A percentile compares a stretch with the other conserved stretches of the same genome.
Evolutionary conservation across 2,113 vertebrate genomes (phyloP).

Genomic region (Hystrix cristata): DNA sequence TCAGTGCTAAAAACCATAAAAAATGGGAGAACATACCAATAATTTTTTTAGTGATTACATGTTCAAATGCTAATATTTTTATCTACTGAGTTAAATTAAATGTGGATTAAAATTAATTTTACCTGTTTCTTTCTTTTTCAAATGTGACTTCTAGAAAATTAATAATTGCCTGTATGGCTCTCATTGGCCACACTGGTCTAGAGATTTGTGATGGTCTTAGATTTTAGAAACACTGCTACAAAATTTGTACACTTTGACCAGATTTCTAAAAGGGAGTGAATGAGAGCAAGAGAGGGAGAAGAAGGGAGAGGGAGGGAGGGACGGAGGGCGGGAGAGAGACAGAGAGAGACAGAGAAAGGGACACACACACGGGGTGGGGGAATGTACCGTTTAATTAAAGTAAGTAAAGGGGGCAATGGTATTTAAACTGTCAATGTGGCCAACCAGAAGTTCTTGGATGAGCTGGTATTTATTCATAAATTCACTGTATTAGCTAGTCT

Average conservation of each 20-base stretch:
- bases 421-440: background rate
- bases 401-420: background rate
- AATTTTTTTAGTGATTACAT: background rate
- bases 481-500: background rate
- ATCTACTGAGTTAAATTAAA: background rate
- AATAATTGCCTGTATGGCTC: background rate
- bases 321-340: background rate
- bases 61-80: background rate
- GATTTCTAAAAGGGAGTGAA: background rate
- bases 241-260: background rate
- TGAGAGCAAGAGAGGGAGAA: background rate
- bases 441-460: background rate
- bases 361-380: background rate
- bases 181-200: background rate
- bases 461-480: background rate
- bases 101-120: slow-evolving; percentile 9
- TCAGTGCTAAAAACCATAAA: background rate
- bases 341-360: background rate
- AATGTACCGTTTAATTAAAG: background rate
- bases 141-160: slow-evolving; percentile 9
- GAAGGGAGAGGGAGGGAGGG: background rate
- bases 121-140: slow-evolving; percentile 22
- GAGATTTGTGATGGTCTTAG: background rate
- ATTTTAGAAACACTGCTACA: slow-evolving; percentile 34
- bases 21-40: background rate